These are phyloP conservation scores for Drosophila rellima DNA, from an alignment of 2,888 invertebrate genomes.

Conservation along the genomic window DNA sequence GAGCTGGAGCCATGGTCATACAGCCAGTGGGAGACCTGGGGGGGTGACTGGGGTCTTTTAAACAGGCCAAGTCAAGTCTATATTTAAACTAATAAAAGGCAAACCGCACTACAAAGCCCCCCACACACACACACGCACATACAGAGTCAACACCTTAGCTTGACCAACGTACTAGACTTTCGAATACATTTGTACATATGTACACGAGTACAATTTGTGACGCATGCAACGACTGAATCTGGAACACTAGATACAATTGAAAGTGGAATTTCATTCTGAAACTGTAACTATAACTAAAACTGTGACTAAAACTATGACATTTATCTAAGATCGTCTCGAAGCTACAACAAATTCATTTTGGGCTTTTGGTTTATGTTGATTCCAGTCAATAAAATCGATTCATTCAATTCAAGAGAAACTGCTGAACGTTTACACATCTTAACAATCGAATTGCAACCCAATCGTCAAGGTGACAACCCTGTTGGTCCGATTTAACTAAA, in stretches of 20 bases:
- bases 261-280: not conserved
- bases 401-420: not conserved
- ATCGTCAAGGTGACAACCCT: not conserved
- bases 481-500: too few species aligned
- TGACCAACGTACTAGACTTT: constrained; percentile 32
- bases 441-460: not conserved
- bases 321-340: not conserved
- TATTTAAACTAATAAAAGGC: constrained; percentile 80
- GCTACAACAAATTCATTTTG: not conserved
- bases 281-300: not conserved
- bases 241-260: constrained; percentile 11
- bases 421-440: not conserved
- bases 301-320: not conserved
- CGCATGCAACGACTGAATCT: constrained; percentile 49
- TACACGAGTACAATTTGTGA: too few species aligned
- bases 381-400: not conserved
- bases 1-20: constrained; percentile 44
- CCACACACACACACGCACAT: constrained; percentile 28
- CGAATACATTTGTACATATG: constrained; percentile 12
- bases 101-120: constrained; percentile 40
- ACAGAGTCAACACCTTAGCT: constrained; percentile 33
- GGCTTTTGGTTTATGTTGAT: not conserved
- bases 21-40: constrained; percentile 16
- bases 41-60: constrained; percentile 31
- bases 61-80: constrained; percentile 70